Evolutionary conservation across 1,140 invertebrate genomes (phyloP).

Genomic region (Aleiodes sp.): DNA sequence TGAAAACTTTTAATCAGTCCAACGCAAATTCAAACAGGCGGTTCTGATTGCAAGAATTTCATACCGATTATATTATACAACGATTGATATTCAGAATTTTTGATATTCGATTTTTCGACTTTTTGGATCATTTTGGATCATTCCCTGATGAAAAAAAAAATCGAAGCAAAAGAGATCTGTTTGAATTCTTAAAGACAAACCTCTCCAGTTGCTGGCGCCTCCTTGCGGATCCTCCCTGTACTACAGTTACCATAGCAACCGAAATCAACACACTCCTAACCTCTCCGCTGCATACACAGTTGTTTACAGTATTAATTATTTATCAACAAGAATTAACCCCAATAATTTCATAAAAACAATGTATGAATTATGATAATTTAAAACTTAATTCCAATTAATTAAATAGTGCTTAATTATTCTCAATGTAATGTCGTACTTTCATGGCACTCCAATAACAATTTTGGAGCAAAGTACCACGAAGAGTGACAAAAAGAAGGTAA

Average conservation of each 20-base stretch:
- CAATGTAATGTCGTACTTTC: constrained; percentile 25
- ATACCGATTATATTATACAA: too few species aligned
- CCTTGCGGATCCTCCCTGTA: background rate
- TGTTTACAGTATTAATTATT: background rate
- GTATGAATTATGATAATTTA: background rate
- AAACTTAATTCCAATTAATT: background rate
- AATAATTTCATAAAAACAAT: too few species aligned
- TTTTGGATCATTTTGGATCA: too few species aligned
- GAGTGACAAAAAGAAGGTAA: constrained; percentile 24
- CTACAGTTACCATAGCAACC: background rate
- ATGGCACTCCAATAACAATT: constrained; percentile 7
- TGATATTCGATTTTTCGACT: too few species aligned
- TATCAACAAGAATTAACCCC: background rate
- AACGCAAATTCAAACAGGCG: too few species aligned
- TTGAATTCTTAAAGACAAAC: background rate
- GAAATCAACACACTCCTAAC: background rate
- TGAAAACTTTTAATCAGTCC: too few species aligned
- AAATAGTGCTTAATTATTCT: background rate
- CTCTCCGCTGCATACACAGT: background rate
- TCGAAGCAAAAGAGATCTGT: too few species aligned
- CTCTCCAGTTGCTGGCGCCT: background rate
- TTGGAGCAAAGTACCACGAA: background rate
- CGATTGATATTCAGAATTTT: too few species aligned
- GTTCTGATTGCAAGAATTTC: too few species aligned
- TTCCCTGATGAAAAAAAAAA: too few species aligned